Conservation (phyloP, 2,888 invertebrate species). For the Amblyjoppa fuscipennis region DNA sequence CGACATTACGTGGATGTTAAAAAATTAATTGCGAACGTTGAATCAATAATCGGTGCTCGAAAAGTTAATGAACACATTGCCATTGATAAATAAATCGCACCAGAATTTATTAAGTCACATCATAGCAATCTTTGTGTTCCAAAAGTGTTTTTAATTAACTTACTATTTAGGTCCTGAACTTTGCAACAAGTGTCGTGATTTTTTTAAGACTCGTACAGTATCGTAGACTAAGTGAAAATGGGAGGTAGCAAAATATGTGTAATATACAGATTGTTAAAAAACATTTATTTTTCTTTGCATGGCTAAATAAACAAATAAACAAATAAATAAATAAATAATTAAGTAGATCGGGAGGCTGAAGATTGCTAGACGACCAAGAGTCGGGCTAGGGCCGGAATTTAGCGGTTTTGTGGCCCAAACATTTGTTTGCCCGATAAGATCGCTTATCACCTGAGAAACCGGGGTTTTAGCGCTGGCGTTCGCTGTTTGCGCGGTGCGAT, state of each 20-base stretch:
- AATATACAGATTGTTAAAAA: no score
- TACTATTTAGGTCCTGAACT: no score
- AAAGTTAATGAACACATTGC: neutral
- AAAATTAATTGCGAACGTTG: conserved; percentile 45
- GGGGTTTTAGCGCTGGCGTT: conserved; percentile 33
- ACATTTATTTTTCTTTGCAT: neutral
- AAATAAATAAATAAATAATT: conserved; percentile 27
- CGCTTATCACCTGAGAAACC: conserved; percentile 81
- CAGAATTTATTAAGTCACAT: no score
- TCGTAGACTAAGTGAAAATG: no score
- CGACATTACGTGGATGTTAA: conserved; percentile 33
- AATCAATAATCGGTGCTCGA: conserved; percentile 36
- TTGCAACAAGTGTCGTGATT: no score
- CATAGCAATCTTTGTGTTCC: no score
- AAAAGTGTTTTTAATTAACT: no score
- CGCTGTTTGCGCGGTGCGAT: conserved; percentile 37
- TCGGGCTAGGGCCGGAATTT: conserved; percentile 39
- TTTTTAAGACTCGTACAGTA: no score
- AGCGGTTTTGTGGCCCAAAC: conserved; percentile 80
- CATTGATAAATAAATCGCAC: neutral
- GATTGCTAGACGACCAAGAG: conserved; percentile 38
- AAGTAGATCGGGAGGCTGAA: conserved; percentile 16
- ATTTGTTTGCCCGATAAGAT: conserved; percentile 82
- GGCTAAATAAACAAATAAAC: neutral
- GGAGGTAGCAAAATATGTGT: no score